Conservation (phyloP, 2,113 vertebrate species). For the Butastur rufipennis region DNA sequence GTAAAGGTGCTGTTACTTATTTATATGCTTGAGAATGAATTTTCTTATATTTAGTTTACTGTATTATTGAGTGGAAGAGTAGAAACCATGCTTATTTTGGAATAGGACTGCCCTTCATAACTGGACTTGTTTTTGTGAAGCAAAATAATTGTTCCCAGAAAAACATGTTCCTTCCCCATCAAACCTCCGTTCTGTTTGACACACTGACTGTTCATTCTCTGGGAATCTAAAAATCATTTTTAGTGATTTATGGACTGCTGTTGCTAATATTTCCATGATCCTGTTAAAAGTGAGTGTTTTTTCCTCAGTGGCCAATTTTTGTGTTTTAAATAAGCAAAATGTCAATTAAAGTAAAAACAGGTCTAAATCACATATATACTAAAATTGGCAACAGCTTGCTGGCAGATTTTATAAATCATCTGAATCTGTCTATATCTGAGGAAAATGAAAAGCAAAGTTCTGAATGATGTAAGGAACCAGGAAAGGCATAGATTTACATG, state of each 20-base stretch:
- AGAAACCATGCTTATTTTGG: not conserved
- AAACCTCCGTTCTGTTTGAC: not conserved
- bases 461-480: not conserved
- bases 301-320: not conserved
- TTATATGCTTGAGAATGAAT: not conserved
- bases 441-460: not conserved
- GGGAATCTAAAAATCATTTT: conserved; percentile 5
- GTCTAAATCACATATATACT: not conserved
- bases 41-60: not conserved
- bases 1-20: not conserved
- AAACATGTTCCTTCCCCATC: not conserved
- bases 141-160: conserved; percentile 6
- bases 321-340: conserved; percentile 16
- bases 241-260: conserved; percentile 31
- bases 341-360: conserved; percentile 1
- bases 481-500: not conserved
- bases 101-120: not conserved
- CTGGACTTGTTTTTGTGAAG: not conserved
- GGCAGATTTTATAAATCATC: not conserved
- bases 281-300: not conserved
- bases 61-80: not conserved
- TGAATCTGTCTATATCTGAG: not conserved
- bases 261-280: conserved; percentile 7
- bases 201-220: not conserved
- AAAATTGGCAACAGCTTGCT: not conserved